Conservation (phyloP, 1,140 invertebrate species). For the Lepeophtheirus salmonis region DNA sequence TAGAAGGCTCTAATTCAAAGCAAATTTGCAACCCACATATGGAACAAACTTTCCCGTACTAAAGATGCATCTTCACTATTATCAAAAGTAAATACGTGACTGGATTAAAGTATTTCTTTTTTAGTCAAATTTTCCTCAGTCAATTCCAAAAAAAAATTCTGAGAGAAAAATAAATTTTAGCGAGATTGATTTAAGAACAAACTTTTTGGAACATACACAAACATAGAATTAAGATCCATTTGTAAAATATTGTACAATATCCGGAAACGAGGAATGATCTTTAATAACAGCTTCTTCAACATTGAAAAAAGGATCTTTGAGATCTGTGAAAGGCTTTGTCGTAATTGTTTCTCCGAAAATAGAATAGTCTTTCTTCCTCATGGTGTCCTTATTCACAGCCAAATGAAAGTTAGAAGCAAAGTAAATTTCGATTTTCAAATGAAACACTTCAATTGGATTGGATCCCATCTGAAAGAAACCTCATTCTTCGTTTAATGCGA, state of each 20-base stretch:
- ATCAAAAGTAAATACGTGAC: neutral
- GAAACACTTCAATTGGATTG: neutral
- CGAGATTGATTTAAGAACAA: too few species aligned
- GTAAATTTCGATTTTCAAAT: neutral
- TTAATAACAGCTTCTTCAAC: neutral
- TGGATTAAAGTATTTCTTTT: conserved; percentile 7
- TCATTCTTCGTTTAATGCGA: neutral
- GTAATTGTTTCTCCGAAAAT: neutral
- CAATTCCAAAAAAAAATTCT: neutral
- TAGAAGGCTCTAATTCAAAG: too few species aligned
- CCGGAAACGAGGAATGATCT: neutral
- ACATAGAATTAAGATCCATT: neutral
- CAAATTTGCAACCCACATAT: too few species aligned
- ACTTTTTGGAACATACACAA: neutral
- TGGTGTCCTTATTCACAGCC: neutral
- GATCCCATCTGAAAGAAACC: neutral
- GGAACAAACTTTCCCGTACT: too few species aligned
- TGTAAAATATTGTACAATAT: neutral
- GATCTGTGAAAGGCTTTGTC: conserved; percentile 10
- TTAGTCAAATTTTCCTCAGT: neutral
- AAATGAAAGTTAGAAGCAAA: neutral
- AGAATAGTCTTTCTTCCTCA: neutral
- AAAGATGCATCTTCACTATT: neutral
- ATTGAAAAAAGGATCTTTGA: conserved; percentile 14
- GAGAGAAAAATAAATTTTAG: neutral